Evolutionary conservation across 2,113 vertebrate genomes (phyloP).

Genomic region (Miniopterus natalensis): DNA sequence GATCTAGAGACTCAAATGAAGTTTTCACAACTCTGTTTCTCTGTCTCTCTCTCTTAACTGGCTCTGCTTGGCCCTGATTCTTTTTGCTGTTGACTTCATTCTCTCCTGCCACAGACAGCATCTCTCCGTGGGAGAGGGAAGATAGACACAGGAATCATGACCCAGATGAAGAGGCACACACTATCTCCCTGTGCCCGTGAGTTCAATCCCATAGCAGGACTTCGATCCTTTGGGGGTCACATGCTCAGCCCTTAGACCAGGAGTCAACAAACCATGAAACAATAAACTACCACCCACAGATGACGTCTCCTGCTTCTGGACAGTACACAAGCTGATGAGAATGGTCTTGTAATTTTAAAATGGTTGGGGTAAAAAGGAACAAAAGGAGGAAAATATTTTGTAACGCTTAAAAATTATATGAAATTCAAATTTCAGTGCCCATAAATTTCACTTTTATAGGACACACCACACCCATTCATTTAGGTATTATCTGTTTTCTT

Average conservation of each 20-base stretch:
- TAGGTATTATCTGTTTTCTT: not conserved
- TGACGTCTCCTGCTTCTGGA: not conserved
- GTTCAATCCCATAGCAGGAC: not conserved
- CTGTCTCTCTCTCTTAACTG: not conserved
- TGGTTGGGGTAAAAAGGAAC: not conserved
- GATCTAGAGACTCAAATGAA: not conserved
- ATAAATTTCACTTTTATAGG: not conserved
- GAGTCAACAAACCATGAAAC: not conserved
- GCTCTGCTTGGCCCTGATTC: not conserved
- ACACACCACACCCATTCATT: not conserved
- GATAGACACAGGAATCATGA: not conserved
- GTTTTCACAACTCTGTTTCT: not conserved
- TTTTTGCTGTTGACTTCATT: not conserved
- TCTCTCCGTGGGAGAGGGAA: not conserved
- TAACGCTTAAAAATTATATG: conserved; percentile 14
- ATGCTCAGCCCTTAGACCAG: not conserved
- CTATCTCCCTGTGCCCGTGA: not conserved
- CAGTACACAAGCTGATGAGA: not conserved
- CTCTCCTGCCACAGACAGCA: not conserved
- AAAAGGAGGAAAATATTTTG: not conserved
- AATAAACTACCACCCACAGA: not conserved
- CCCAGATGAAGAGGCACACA: not conserved
- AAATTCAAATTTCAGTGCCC: conserved; percentile 49
- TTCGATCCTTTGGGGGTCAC: not conserved
- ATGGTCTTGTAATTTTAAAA: not conserved